Evolutionary conservation across 35 echinoderm and acorn worm species (phyloP).

Genomic region (Strongylocentrotus purpuratus): DNA sequence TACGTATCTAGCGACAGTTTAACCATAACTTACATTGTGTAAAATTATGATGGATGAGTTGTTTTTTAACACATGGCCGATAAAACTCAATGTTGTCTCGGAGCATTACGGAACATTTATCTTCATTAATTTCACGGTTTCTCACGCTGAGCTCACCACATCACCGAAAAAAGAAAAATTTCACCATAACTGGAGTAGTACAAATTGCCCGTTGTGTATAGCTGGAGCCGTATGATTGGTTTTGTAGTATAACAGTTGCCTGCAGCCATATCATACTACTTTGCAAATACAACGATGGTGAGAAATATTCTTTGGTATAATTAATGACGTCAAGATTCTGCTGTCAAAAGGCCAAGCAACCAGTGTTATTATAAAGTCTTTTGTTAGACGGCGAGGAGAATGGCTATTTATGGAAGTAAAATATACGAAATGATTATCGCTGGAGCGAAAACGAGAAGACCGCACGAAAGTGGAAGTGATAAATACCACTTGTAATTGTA

Average conservation of each 20-base stretch:
- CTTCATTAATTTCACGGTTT: background rate
- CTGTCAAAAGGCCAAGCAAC: background rate
- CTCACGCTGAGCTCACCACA: background rate
- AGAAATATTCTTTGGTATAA: background rate
- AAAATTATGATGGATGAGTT: background rate
- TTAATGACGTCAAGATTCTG: background rate
- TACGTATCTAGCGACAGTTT: background rate
- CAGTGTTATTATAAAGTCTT: background rate
- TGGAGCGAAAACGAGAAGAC: background rate
- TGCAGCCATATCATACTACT: background rate
- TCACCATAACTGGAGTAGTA: background rate
- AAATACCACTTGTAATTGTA: background rate
- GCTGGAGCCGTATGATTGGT: background rate
- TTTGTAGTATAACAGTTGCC: background rate
- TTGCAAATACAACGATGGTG: background rate
- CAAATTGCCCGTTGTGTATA: background rate
- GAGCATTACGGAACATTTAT: background rate
- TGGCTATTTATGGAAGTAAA: background rate
- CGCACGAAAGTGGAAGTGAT: background rate
- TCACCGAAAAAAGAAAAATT: background rate
- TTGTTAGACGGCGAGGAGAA: background rate
- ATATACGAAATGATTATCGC: background rate
- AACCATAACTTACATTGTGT: background rate
- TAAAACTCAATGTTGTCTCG: background rate
- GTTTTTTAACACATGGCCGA: background rate